Conservation (phyloP, 2,888 invertebrate genomes). For the Pyrrhosoma nymphula region DNA sequence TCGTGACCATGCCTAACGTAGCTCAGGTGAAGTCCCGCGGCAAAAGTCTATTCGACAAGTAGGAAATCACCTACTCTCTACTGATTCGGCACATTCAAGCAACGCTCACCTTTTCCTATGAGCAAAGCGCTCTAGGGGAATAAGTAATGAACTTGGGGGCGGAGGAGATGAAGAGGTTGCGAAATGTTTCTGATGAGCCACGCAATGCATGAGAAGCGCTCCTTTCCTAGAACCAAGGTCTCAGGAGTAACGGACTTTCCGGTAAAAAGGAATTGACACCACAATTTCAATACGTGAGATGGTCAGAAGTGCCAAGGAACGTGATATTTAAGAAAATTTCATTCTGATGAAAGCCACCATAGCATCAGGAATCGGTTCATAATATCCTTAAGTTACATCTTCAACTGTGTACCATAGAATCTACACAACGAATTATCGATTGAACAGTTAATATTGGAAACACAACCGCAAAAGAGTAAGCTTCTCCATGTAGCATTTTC, state of each 20-base stretch:
- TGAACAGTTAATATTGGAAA: no score
- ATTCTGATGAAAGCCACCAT: neutral
- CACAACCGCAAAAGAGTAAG: no score
- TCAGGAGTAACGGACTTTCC: neutral
- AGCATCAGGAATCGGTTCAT: no score
- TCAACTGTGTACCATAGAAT: no score
- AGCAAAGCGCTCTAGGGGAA: neutral
- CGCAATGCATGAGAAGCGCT: neutral
- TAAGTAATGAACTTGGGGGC: neutral
- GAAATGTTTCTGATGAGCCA: slow-evolving; percentile 55
- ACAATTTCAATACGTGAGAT: neutral
- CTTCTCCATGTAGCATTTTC: no score
- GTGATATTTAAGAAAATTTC: neutral
- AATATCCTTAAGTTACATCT: no score
- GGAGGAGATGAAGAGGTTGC: slow-evolving; percentile 39
- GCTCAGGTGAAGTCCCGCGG: neutral
- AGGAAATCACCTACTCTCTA: neutral
- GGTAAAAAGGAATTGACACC: neutral
- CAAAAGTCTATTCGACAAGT: neutral
- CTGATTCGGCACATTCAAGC: neutral
- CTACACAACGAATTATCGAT: no score
- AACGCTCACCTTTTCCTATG: neutral
- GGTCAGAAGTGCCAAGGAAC: neutral
- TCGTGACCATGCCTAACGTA: neutral
- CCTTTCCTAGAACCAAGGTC: neutral